Evolutionary conservation across 2,113 vertebrate genomes (phyloP).

Genomic region (Stigmatopora argus): DNA sequence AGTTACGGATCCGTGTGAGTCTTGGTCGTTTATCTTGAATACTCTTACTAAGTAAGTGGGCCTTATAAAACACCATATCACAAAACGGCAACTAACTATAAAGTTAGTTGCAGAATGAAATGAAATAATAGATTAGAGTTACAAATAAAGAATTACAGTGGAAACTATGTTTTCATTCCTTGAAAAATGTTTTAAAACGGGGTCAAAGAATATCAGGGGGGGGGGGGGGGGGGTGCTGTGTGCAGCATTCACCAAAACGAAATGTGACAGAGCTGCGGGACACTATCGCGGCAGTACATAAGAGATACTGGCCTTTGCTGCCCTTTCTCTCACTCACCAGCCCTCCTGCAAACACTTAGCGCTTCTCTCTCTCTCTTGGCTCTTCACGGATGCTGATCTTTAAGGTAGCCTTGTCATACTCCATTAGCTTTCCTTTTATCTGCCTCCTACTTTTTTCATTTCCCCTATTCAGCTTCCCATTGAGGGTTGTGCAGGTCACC

Average conservation of each 20-base stretch:
- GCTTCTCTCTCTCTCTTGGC: constrained; percentile 8
- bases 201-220: constrained; percentile 56
- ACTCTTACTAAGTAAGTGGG: too few relatives aligned
- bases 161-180: background rate
- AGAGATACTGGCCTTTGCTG: constrained; percentile 59
- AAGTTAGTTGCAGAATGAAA: too few relatives aligned
- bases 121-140: too few relatives aligned
- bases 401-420: background rate
- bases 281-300: constrained; percentile 59
- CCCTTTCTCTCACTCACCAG: constrained; percentile 51
- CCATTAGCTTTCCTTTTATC: background rate
- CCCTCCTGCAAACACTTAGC: constrained; percentile 24
- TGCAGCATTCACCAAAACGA: constrained; percentile 58
- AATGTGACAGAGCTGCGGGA: constrained; percentile 63
- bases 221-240: constrained; percentile 49
- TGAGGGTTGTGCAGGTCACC: constrained; percentile 47
- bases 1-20: too few relatives aligned
- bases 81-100: too few relatives aligned
- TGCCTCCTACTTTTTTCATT: constrained; percentile 5
- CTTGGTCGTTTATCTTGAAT: too few relatives aligned
- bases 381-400: background rate
- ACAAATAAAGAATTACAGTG: too few relatives aligned
- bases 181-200: constrained; percentile 51
- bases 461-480: constrained; percentile 11
- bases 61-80: too few relatives aligned